Conservation (phyloP, 2,113 vertebrate species). For the Riparia riparia region DNA sequence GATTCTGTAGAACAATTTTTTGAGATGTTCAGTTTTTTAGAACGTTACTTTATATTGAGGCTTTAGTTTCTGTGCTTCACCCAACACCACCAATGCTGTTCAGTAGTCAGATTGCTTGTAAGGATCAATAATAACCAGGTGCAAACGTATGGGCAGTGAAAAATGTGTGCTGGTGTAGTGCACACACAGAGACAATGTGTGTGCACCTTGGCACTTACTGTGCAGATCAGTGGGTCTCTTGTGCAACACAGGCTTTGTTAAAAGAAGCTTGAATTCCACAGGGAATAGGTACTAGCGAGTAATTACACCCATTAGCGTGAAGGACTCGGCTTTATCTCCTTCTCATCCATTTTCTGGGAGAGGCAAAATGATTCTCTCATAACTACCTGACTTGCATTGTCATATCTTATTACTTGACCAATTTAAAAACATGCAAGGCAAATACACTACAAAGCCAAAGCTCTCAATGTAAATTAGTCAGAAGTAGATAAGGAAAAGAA, state of each 20-base stretch:
- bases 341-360: not conserved
- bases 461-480: constrained; percentile 32
- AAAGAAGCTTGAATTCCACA: not conserved
- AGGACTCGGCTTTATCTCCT: not conserved
- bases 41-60: not conserved
- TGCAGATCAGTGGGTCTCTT: not conserved
- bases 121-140: not conserved
- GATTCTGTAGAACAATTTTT: not conserved
- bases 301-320: constrained; percentile 11
- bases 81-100: no score
- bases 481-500: constrained; percentile 6
- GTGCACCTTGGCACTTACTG: not conserved
- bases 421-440: constrained; percentile 19
- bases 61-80: not conserved
- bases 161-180: not conserved
- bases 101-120: not conserved
- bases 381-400: constrained; percentile 23
- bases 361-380: not conserved
- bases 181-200: rapidly evolving
- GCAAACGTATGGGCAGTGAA: not conserved
- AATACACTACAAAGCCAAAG: not conserved
- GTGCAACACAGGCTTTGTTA: not conserved
- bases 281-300: not conserved
- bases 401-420: constrained; percentile 21
- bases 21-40: not conserved